These are phyloP conservation scores for Rhagonycha lutea DNA, from an alignment of 2,888 invertebrate genomes.

Conservation along the genomic window DNA sequence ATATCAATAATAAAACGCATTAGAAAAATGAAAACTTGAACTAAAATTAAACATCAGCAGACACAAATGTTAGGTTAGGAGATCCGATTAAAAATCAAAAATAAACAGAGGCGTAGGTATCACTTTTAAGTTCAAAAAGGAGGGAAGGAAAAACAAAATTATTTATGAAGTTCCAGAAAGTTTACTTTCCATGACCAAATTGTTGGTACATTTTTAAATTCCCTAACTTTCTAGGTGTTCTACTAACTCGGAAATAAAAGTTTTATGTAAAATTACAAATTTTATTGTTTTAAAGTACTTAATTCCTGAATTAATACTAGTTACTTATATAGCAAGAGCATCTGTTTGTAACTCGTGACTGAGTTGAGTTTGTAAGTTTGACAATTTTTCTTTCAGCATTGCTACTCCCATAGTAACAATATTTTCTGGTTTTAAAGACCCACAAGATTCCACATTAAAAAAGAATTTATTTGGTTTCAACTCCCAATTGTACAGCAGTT, in stretches of 20 bases:
- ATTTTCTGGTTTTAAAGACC: constrained; percentile 93
- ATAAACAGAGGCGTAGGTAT: too few species aligned
- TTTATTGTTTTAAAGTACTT: not conserved
- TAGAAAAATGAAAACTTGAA: not conserved
- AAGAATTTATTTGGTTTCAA: constrained; percentile 97
- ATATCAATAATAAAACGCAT: constrained; percentile 66
- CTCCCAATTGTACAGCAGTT: constrained; percentile 92
- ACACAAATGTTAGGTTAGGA: not conserved
- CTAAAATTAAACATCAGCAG: not conserved
- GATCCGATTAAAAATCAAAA: not conserved
- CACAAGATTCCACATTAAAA: constrained; percentile 95
- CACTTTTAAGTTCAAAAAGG: not conserved
- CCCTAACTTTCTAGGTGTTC: too few species aligned
- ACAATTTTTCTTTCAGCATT: constrained; percentile 91
- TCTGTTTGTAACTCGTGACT: constrained; percentile 86
- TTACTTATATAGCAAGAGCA: constrained; percentile 69
- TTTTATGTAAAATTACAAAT: not conserved
- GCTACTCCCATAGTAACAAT: constrained; percentile 95
- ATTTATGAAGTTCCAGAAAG: too few species aligned
- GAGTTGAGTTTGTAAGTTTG: constrained; percentile 91
- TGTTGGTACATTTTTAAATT: too few species aligned
- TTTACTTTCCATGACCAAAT: too few species aligned
- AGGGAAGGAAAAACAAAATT: too few species aligned
- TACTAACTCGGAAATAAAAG: not conserved
- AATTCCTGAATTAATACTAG: not conserved